Conservation (phyloP, 2,113 vertebrate species). For the Leptobrachium leishanense region DNA sequence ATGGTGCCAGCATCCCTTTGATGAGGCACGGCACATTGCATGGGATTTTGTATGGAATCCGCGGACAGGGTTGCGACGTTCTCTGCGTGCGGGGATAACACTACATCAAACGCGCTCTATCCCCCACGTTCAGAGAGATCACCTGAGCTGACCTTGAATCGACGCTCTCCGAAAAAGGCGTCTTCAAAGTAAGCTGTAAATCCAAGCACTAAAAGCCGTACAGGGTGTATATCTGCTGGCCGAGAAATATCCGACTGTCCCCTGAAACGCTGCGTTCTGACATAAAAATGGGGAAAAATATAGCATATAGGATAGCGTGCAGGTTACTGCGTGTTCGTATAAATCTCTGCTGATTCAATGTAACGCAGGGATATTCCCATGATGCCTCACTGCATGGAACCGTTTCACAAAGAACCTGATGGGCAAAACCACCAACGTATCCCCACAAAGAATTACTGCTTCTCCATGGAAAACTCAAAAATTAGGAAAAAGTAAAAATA, state of each 20-base stretch:
- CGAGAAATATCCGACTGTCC: not conserved
- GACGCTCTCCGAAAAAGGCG: conserved; percentile 36
- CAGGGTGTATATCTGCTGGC: conserved; percentile 16
- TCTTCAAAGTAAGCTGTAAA: conserved; percentile 41
- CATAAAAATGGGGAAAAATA: not conserved
- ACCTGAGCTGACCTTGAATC: conserved; percentile 43
- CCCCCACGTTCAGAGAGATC: conserved; percentile 19
- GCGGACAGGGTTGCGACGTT: not conserved
- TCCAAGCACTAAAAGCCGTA: conserved; percentile 35
- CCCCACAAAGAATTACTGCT: no score
- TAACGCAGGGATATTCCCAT: no score
- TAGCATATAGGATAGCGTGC: not conserved
- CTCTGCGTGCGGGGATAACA: not conserved
- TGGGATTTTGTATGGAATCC: conserved; percentile 1
- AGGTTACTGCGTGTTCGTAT: not conserved
- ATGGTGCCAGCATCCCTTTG: not conserved
- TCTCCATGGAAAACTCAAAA: no score
- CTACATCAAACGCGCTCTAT: conserved; percentile 5
- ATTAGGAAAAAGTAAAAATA: no score
- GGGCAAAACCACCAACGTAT: no score
- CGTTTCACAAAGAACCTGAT: no score
- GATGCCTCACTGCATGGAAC: no score
- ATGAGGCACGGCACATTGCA: not conserved
- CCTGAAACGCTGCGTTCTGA: no score
- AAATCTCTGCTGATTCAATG: no score